Evolutionary conservation across 30 jellyfish, hydroid and myxozoan genomes (phyloP), one percentile per base, ranked within the genome.

Genomic region (Aurelia sp.): DNA sequence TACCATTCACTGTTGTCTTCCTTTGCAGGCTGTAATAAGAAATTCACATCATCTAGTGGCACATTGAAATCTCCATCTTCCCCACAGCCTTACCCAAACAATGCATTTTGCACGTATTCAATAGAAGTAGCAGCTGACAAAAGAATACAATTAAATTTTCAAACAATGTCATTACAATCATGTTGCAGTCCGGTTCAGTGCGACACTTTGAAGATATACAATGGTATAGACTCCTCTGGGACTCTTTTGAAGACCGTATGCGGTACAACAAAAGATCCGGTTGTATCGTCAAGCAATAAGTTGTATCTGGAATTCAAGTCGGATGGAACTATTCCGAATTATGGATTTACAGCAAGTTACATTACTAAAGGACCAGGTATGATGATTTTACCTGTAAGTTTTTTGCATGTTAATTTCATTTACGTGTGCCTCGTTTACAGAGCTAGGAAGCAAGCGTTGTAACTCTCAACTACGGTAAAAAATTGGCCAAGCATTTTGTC

Each of bases 21-120:
- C 59, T 69, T 61, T 44, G 64, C 74, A 81, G 97, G 48, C 8
- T 92, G 98, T 69, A 88, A 90, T 11, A 87, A 92, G 35, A 40
- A 31, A 3, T 50, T 92, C 67, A 85, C 82, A 4, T 20, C 82
- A 20, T 41, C 76, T 0, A 66, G 75, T 40, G 98, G 98, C 9
- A 65, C 69, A 38, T 48, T 92, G 2, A 7, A 19, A 35, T 86
- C 97, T 1, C 97, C 96, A 12, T 38, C 44, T 48, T 92, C 63
- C 20, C 98, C 98, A 0, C 31, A 8, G 21, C 67, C 52, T 5
- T 91, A 85, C 79, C 79, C 86, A 22, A 33, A 83, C 74, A 27
- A 66, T 19, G 38, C 59, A 9, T 65, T 58, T 40, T 91, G 98
- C 88, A 64, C 90, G 17, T 59, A 64, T 51, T 27, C 65, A 16